These are phyloP conservation scores for Alentia gelatinosa DNA, from an alignment of 2,888 invertebrate species.

Conservation along the genomic window DNA sequence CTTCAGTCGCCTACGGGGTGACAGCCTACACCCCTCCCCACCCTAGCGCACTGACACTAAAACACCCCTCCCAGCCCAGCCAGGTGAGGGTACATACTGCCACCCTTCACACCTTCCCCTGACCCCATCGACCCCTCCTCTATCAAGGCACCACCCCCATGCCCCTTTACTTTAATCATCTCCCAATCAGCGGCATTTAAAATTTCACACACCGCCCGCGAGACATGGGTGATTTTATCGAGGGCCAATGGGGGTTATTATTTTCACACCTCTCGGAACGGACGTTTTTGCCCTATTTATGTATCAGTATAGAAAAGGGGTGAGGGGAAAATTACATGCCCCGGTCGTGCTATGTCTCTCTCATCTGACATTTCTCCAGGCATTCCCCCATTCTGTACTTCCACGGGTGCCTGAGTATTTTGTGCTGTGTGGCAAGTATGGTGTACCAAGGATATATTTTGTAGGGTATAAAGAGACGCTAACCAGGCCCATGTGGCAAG, in stretches of 20 bases:
- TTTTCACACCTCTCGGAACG: constrained; percentile 10
- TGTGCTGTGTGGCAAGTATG: background rate
- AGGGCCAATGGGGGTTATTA: background rate
- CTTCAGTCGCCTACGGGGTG: too few species aligned
- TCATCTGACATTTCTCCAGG: background rate
- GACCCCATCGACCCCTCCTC: constrained; percentile 30
- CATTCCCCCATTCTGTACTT: background rate
- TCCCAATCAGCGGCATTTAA: constrained; percentile 29
- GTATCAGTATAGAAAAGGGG: background rate
- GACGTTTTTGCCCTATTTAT: background rate
- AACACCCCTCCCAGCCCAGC: background rate
- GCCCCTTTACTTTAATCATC: background rate
- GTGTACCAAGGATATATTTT: background rate
- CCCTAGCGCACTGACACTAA: background rate
- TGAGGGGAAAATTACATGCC: background rate
- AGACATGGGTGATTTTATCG: constrained; percentile 27
- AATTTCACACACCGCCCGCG: background rate
- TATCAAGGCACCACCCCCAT: background rate
- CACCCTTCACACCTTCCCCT: background rate
- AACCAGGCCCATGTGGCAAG: background rate
- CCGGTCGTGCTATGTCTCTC: background rate
- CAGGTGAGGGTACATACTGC: background rate
- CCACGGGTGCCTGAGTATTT: background rate
- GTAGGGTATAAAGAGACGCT: background rate
- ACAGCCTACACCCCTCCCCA: background rate